Base-by-base conservation (phyloP, 2,113 vertebrate genomes). In the Catharus minimus region DNA sequence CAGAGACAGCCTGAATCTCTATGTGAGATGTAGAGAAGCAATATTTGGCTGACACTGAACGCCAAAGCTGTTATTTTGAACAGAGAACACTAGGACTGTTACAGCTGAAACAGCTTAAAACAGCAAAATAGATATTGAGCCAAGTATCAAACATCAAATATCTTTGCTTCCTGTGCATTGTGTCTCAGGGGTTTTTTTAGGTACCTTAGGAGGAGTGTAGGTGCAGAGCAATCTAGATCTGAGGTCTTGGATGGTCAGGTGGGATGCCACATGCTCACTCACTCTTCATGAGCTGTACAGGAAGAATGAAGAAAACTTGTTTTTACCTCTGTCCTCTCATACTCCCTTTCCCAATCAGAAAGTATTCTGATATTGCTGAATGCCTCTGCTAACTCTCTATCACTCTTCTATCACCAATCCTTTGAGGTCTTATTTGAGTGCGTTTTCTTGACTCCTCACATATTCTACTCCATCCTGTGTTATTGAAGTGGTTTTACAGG, bases 61-160 rank as follows among this genome's bases (percentile, higher is more conserved):
- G 11, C 41, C 53, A 41, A 18, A 58, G n/a, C 39, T 85, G 11
- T 38, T 64, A 15, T 9, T 85, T 79, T 66, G 33, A 60, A 36
- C 33, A 53, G 9, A 65, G 9, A 50, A 22, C 28, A 6, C 22
- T 57, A 19, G 23, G 72, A 36, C 30, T 27, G 4, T 49, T 67
- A 65, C 6, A 58, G 14, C 20, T 78, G 30, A 21, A 27, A 38
- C 38, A 67, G 62, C 8, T 41, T 3, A 2, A 64, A 76, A 61
- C 13, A 65, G 9, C 7, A 76, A 41, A 62, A 55, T 24, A 55
- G 18, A 20, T 32, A 36, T 55, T 74, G 73, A 89, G 28, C 17
- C 5, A 43, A 1, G 0, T 61, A 15, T 5, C 20, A 58, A 27
- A 15, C 8, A 75, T 61, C 1, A 23, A 15, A 9, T 23, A 8